phyloP scores from a whole-genome alignment of 2,888 invertebrate species.

The Pandemis cinnamomeana region DNA sequence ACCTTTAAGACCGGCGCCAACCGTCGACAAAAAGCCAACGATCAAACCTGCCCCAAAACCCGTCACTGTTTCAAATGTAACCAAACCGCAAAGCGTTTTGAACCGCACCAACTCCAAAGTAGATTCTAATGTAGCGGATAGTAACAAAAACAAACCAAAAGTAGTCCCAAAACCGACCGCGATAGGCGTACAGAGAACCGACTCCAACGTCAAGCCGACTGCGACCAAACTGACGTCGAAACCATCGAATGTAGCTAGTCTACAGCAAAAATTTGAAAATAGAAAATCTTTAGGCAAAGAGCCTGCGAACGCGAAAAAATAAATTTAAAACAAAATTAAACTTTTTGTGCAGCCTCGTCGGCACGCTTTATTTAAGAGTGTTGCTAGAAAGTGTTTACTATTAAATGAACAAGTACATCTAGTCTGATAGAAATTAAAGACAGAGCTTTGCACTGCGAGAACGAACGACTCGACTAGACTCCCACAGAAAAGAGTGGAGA shows the following conservation, averaged over 20 bases:
- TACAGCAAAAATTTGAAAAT: conserved; percentile 92
- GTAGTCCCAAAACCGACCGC: conserved; percentile 74
- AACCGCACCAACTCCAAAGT: conserved; percentile 70
- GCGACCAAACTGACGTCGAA: conserved; percentile 82
- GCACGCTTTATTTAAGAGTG: conserved; percentile 7
- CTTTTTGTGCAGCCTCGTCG: not conserved
- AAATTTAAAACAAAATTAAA: conserved; percentile 38
- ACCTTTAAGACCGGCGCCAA: conserved; percentile 67
- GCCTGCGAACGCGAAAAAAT: conserved; percentile 67
- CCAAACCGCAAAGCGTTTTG: conserved; percentile 56
- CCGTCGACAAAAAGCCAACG: conserved; percentile 72
- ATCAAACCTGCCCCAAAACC: conserved; percentile 68
- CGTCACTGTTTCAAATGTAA: conserved; percentile 60
- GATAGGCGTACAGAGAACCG: conserved; percentile 63
- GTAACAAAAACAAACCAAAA: conserved; percentile 80
- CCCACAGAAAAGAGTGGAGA: too few species aligned
- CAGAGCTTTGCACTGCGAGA: not conserved
- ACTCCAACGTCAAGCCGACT: conserved; percentile 66
- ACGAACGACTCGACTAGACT: conserved; percentile 20
- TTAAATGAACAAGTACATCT: conserved; percentile 49
- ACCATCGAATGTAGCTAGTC: conserved; percentile 88
- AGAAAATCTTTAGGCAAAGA: conserved; percentile 79
- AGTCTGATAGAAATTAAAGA: conserved; percentile 46
- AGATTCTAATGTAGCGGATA: conserved; percentile 74
- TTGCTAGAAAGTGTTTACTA: conserved; percentile 48